Conservation (phyloP, 2,113 vertebrate species). For the Stegastes partitus region DNA sequence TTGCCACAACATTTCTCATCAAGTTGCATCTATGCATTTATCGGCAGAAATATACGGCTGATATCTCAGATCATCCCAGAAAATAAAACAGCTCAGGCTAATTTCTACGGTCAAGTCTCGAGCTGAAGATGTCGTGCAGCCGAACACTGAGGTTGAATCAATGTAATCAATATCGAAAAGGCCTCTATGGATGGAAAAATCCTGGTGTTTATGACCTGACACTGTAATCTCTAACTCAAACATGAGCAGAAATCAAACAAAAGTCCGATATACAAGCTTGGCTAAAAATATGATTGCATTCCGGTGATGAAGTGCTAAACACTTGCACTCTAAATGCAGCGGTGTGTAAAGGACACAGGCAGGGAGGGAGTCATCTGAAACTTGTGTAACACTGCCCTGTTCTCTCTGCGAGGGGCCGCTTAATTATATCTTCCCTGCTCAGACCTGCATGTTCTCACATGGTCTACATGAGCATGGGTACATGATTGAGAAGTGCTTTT, state of each 20-base stretch:
- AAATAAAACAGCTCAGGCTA: not conserved
- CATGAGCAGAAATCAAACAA: constrained; percentile 61
- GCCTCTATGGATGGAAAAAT: constrained; percentile 15
- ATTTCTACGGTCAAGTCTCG: not conserved
- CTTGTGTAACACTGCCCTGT: constrained; percentile 37
- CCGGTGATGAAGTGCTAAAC: constrained; percentile 59
- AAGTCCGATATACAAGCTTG: constrained; percentile 38
- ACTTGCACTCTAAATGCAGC: constrained; percentile 57
- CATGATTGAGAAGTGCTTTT: not conserved
- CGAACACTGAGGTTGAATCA: not conserved
- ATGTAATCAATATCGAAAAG: not conserved
- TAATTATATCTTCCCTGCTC: constrained; percentile 64
- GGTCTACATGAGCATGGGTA: constrained; percentile 35
- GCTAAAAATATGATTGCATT: constrained; percentile 67
- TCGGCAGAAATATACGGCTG: not conserved
- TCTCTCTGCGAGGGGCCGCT: constrained; percentile 38
- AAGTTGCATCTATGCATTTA: not conserved
- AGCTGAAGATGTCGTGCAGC: not conserved
- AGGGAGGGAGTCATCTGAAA: constrained; percentile 60
- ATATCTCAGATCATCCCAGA: not conserved
- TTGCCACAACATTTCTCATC: not conserved
- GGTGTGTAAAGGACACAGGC: constrained; percentile 64
- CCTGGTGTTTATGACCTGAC: constrained; percentile 17
- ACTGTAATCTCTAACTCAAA: constrained; percentile 48
- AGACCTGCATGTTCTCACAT: constrained; percentile 60